Evolutionary conservation across 1,140 invertebrate genomes (phyloP).

Genomic region (Pogonus chalceus): DNA sequence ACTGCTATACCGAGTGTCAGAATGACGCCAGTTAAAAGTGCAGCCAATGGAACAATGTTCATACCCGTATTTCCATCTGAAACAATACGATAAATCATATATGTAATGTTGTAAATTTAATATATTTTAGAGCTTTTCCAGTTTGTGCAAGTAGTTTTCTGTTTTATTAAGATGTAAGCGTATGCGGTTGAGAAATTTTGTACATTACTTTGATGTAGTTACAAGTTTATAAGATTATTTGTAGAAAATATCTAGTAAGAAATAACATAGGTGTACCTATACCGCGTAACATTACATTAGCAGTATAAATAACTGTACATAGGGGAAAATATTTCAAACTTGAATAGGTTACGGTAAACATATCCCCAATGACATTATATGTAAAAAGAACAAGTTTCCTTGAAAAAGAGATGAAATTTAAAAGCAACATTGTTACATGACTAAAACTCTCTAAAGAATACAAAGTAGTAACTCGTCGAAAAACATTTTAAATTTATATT

Average conservation of each 20-base stretch:
- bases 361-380: not conserved
- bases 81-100: constrained; percentile 22
- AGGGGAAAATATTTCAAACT: no score
- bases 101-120: no score
- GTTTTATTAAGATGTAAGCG: no score
- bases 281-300: no score
- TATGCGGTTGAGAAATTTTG: no score
- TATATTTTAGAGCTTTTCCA: no score
- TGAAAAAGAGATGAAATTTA: constrained; percentile 1
- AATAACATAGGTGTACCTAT: no score
- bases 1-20: constrained; percentile 51
- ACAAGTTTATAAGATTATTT: no score
- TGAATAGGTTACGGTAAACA: not conserved
- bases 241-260: no score
- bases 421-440: not conserved
- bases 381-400: not conserved
- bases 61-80: constrained; percentile 48
- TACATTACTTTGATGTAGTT: no score
- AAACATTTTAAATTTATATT: constrained; percentile 7
- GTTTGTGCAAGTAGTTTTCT: no score
- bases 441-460: not conserved
- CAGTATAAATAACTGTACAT: no score
- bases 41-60: constrained; percentile 49
- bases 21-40: constrained; percentile 47
- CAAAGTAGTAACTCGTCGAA: constrained; percentile 7